Evolutionary conservation across 1,140 invertebrate species (phyloP).

Genomic region (Drosophila elegans): DNA sequence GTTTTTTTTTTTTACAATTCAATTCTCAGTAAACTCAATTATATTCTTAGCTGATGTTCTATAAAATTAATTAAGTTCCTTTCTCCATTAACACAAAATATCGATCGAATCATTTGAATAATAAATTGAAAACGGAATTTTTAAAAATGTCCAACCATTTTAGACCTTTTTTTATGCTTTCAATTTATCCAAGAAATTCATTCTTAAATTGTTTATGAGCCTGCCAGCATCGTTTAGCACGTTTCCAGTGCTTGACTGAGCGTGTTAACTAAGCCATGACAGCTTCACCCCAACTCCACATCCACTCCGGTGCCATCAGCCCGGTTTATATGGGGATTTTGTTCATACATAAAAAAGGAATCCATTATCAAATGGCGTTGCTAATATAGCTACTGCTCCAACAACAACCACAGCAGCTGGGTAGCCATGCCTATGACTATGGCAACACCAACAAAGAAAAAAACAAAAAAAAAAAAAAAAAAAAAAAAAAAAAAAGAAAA

Average conservation of each 20-base stretch:
- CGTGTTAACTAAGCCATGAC: slow-evolving; percentile 59
- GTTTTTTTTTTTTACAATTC: too few relatives aligned
- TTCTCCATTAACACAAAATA: background rate
- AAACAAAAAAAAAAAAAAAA: slow-evolving; percentile 9
- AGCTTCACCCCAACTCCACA: slow-evolving; percentile 5
- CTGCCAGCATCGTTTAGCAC: slow-evolving; percentile 69
- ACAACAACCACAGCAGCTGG: slow-evolving; percentile 20
- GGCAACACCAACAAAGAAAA: slow-evolving; percentile 27
- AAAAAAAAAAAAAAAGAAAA: background rate
- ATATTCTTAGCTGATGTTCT: too few relatives aligned
- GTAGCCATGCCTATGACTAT: slow-evolving; percentile 52
- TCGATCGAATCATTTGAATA: slow-evolving; percentile 1
- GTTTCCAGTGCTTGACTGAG: slow-evolving; percentile 66
- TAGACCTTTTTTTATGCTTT: slow-evolving; percentile 14
- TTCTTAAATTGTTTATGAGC: slow-evolving; percentile 73
- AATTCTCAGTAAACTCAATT: too few relatives aligned
- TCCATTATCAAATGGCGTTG: slow-evolving; percentile 76
- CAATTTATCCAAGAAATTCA: slow-evolving; percentile 45
- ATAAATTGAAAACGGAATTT: background rate
- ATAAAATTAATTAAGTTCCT: background rate
- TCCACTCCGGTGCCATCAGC: slow-evolving; percentile 22
- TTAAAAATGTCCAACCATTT: background rate
- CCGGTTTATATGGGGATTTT: slow-evolving; percentile 34
- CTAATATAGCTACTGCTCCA: slow-evolving; percentile 44
- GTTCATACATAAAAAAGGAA: slow-evolving; percentile 72